A percentile compares a stretch with the other conserved stretches of the same genome.
phyloP scores from a whole-genome alignment of 2,113 vertebrate species.

The Larimichthys crocea region DNA sequence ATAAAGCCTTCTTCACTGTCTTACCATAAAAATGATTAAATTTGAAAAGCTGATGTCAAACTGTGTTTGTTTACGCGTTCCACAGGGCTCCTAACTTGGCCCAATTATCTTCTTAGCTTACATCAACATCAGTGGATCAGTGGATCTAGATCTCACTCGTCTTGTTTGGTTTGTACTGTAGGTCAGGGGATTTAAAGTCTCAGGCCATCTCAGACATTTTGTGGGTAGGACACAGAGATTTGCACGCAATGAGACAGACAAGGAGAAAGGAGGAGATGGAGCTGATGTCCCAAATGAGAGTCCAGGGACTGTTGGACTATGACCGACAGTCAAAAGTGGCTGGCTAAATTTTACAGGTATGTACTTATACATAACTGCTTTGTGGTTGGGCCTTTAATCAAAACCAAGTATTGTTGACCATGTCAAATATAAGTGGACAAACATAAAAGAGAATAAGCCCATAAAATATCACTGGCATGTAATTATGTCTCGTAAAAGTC shows the following conservation, averaged over 20 bases:
- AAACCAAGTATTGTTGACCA: neutral
- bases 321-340: too few species aligned
- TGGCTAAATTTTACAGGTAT: too few species aligned
- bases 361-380: neutral
- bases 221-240: neutral
- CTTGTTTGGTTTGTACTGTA: neutral
- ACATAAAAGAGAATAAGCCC: neutral
- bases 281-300: neutral
- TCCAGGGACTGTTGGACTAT: too few species aligned
- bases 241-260: neutral
- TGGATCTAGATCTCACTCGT: neutral
- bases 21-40: neutral
- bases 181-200: neutral
- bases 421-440: neutral
- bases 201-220: neutral
- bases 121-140: neutral
- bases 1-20: neutral
- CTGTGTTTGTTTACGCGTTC: neutral
- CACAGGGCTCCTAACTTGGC: neutral
- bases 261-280: neutral
- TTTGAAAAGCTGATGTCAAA: neutral
- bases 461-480: neutral
- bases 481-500: constrained; percentile 2
- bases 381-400: neutral
- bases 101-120: neutral